phyloP scores from a whole-genome alignment of 2,797 vertebrate species.

The Eidolon dupreanum region DNA sequence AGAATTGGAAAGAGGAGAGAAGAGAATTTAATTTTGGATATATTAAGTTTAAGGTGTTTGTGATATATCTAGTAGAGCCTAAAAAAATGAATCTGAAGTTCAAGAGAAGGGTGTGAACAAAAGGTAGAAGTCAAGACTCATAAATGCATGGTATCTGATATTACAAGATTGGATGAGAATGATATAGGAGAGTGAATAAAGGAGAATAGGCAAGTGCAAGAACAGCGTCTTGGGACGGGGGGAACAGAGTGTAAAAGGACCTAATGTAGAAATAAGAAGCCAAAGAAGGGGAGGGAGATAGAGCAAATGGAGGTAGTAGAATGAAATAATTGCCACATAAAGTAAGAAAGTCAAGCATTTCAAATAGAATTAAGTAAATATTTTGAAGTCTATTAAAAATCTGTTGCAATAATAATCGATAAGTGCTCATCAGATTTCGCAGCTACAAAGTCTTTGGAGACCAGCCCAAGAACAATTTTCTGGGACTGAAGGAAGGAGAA shows the following conservation, averaged over 20 bases:
- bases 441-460: not conserved
- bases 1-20: not conserved
- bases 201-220: not conserved
- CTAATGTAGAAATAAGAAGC: not conserved
- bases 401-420: not conserved
- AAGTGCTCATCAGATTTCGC: not conserved
- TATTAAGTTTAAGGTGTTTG: not conserved
- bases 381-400: not conserved
- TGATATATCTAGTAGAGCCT: not conserved
- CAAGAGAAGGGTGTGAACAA: not conserved
- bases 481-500: not conserved
- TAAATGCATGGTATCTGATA: not conserved
- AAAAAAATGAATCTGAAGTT: not conserved
- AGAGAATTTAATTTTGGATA: not conserved
- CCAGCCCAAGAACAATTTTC: not conserved
- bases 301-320: not conserved
- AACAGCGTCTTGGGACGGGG: not conserved
- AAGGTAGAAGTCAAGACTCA: not conserved
- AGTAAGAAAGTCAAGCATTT: not conserved
- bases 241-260: not conserved
- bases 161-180: not conserved
- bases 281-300: not conserved
- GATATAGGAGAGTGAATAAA: not conserved
- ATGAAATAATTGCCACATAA: not conserved
- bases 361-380: not conserved